phyloP scores from a whole-genome alignment of 1,140 invertebrate genomes.

The Neelides sp. region DNA sequence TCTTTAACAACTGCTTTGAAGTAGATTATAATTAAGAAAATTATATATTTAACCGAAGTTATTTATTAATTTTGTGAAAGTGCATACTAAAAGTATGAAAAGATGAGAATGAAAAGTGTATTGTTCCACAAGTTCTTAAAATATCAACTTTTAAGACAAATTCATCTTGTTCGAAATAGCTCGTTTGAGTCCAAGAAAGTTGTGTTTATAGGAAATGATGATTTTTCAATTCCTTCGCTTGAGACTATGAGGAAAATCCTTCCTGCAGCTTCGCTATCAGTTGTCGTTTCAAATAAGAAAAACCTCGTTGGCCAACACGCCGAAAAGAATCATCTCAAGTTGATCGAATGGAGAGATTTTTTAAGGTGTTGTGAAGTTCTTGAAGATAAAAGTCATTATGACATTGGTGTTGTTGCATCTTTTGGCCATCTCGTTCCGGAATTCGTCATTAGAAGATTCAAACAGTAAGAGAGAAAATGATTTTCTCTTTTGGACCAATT shows the following conservation, averaged over 20 bases:
- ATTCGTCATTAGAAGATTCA: conserved; percentile 29
- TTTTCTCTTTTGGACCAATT: no score
- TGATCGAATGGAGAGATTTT: conserved; percentile 23
- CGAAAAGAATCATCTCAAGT: conserved; percentile 8
- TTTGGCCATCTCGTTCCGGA: conserved; percentile 33
- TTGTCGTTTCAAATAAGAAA: conserved; percentile 80
- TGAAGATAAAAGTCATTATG: conserved; percentile 4
- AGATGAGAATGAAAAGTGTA: no score
- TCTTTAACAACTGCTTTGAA: no score
- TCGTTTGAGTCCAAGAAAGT: no score
- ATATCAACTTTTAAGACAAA: no score
- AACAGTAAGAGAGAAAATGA: no score
- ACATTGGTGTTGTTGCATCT: conserved; percentile 33
- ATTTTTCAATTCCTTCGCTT: conserved; percentile 79
- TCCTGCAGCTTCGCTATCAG: conserved; percentile 64
- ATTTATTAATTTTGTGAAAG: no score
- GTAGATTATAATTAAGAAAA: no score
- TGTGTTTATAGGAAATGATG: conserved; percentile 35
- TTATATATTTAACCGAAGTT: no score
- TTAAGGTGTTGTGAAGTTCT: conserved; percentile 18
- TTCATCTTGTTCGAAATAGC: no score
- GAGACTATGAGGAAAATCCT: conserved; percentile 81
- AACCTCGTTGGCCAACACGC: conserved; percentile 40
- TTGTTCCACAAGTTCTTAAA: no score
- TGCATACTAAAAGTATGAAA: no score